Base-by-base conservation (phyloP, 2,797 vertebrate species). In the Etheostoma nigrum region DNA sequence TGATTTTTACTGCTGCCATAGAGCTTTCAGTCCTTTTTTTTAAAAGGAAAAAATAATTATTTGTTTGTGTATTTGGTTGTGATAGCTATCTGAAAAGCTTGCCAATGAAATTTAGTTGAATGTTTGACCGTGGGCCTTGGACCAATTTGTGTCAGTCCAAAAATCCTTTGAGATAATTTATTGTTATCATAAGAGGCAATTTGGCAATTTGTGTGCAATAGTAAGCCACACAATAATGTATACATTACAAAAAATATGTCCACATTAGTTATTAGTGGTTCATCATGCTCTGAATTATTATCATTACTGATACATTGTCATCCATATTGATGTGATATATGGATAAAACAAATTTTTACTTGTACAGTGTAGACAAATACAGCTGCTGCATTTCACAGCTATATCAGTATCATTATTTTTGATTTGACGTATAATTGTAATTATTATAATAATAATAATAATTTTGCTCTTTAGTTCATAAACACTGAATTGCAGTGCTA, bases 101-200 rank as follows among this genome's bases (percentile, higher is more conserved):
- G 53, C 53, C 53, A 71, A 11, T 58, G 51, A 54, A 48, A 47
- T 62, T 40, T 40, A 18, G 30, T 33, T 33, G 53, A 64, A 19
- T 65, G 53, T 23, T 30, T 19, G 1, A 45, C 51, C 1, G 1
- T 5, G 21, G 3, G 30, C 59, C 47, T 36, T 47, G 23, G 18
- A 48, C 27, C 18, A 21, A 7, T 30, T 45, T 19, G 70, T 54
- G 70, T 30, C 49, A 45, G 59, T 53, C 48, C 36, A 52, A 3
- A 14, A 18, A 3, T 51, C 15, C 42, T 52, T 40, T 48, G 2
- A 48, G 40, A 53, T 36, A 13, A 44, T 57, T 57, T 76, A 23
- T 70, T 16, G 11, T 69, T 9, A 6, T 42, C 10, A 48, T 13
- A 15, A n/a, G 1, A 12, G 10, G 36, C 36, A 40, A 10, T 12